A percentile compares a stretch with the other conserved stretches of the same genome.
These are phyloP conservation scores for Smittia aterrima DNA, from an alignment of 2,888 invertebrate genomes.

Conservation along the genomic window DNA sequence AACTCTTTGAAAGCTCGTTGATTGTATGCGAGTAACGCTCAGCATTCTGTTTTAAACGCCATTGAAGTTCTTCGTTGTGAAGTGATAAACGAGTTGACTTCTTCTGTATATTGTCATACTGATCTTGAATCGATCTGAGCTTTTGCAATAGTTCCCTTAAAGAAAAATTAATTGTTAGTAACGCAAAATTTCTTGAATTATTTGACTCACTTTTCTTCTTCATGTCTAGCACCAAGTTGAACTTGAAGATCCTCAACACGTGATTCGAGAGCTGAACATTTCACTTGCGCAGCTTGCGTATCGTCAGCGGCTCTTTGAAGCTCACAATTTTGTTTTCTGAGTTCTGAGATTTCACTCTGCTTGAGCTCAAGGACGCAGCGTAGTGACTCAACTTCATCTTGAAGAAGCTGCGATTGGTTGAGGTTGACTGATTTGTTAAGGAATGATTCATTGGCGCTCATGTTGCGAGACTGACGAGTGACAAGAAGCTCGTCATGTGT, in stretches of 20 bases:
- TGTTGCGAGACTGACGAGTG: constrained; percentile 44
- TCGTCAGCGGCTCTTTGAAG: constrained; percentile 71
- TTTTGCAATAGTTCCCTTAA: constrained; percentile 64
- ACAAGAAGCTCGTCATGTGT: constrained; percentile 52
- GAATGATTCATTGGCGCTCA: constrained; percentile 42
- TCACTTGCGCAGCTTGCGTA: constrained; percentile 68
- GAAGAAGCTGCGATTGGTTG: constrained; percentile 53
- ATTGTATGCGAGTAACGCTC: constrained; percentile 60
- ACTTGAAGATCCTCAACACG: constrained; percentile 82
- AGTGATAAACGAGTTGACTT: constrained; percentile 75
- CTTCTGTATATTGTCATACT: constrained; percentile 72
- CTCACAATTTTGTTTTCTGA: constrained; percentile 69
- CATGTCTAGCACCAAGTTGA: constrained; percentile 66
- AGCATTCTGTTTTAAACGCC: constrained; percentile 79
- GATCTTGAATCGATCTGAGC: constrained; percentile 70
- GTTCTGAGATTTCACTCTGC: constrained; percentile 77
- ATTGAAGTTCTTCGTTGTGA: constrained; percentile 85
- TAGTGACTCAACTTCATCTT: constrained; percentile 77
- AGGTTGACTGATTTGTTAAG: constrained; percentile 39
- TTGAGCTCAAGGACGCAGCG: constrained; percentile 85
- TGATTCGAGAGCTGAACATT: constrained; percentile 73
- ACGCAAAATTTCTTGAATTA: constrained; percentile 36
- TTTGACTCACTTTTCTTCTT: constrained; percentile 67
- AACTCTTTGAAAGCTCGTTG: constrained; percentile 49
- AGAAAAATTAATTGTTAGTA: constrained; percentile 39